phyloP scores from a whole-genome alignment of 2,113 vertebrate genomes.

The Lamprologus lemairii region DNA sequence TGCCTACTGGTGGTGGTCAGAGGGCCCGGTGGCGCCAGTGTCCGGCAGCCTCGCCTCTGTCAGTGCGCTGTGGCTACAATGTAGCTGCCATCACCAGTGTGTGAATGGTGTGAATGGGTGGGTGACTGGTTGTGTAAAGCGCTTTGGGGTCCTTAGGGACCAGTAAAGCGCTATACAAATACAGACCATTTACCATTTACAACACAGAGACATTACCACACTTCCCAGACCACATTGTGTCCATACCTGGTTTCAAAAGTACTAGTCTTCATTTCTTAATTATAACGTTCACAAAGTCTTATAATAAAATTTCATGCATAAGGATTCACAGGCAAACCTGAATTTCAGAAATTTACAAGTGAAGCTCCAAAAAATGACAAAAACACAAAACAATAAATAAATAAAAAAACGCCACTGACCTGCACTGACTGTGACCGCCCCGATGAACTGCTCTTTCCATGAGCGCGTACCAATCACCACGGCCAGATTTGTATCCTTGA shows the following conservation, averaged over 20 bases:
- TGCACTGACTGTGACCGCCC: conserved; percentile 86
- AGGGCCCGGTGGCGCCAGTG: rapidly evolving
- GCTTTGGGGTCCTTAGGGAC: background rate
- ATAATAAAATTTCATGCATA: background rate
- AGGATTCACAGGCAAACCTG: background rate
- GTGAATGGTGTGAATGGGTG: too few relatives aligned
- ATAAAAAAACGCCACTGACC: conserved; percentile 56
- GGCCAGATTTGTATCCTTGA: conserved; percentile 87
- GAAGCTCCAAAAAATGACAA: background rate
- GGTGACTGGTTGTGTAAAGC: too few relatives aligned
- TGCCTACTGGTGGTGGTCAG: background rate
- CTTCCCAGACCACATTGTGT: background rate
- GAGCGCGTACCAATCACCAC: conserved; percentile 84
- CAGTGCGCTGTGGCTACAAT: too few relatives aligned
- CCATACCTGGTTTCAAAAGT: background rate
- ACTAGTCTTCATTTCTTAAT: background rate
- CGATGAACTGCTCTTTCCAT: conserved; percentile 89
- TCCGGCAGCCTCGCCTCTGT: background rate
- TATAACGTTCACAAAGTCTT: rapidly evolving
- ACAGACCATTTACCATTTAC: background rate
- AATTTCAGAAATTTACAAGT: background rate
- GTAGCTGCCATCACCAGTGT: too few relatives aligned
- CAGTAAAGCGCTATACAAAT: rapidly evolving
- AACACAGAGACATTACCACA: background rate
- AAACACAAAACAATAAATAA: background rate